Percentiles rank a stretch among this genome's conserved stretches.
These are phyloP conservation scores for Eueides isabella DNA, from an alignment of 1,140 invertebrate species.

Conservation along the genomic window DNA sequence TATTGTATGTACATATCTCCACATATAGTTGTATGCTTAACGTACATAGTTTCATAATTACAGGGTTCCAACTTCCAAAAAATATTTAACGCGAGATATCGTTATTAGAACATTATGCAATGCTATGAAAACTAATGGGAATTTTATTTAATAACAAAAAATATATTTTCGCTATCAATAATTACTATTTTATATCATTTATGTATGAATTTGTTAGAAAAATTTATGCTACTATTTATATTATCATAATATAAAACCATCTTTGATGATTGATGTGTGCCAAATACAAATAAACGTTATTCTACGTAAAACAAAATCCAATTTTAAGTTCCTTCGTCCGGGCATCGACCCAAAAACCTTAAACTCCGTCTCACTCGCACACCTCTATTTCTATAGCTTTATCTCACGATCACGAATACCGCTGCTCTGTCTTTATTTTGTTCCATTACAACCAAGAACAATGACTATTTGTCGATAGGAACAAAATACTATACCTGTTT, in stretches of 20 bases:
- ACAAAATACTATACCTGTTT: slow-evolving; percentile 68
- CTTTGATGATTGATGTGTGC: slow-evolving; percentile 44
- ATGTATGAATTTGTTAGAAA: neutral
- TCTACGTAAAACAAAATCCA: slow-evolving; percentile 66
- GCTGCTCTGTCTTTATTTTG: slow-evolving; percentile 81
- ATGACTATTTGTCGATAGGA: slow-evolving; percentile 77
- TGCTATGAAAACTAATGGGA: neutral
- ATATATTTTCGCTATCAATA: neutral
- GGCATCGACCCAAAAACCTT: slow-evolving; percentile 80
- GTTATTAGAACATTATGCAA: neutral
- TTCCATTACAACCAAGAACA: slow-evolving; percentile 80
- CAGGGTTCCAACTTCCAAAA: neutral
- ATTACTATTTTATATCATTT: neutral
- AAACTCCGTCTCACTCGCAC: slow-evolving; percentile 64
- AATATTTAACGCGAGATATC: neutral
- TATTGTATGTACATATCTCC: too few species aligned
- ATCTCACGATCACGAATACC: slow-evolving; percentile 80
- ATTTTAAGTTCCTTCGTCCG: slow-evolving; percentile 77
- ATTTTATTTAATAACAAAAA: neutral
- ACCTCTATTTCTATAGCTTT: slow-evolving; percentile 53
- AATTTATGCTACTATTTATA: neutral
- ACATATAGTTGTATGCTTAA: neutral
- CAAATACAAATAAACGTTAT: slow-evolving; percentile 65
- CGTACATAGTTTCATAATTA: neutral
- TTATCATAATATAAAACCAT: neutral